A percentile compares a stretch with the other conserved stretches of the same genome.
These are phyloP conservation scores for Hestina assimilis DNA, from an alignment of 1,140 invertebrate species.

Conservation along the genomic window DNA sequence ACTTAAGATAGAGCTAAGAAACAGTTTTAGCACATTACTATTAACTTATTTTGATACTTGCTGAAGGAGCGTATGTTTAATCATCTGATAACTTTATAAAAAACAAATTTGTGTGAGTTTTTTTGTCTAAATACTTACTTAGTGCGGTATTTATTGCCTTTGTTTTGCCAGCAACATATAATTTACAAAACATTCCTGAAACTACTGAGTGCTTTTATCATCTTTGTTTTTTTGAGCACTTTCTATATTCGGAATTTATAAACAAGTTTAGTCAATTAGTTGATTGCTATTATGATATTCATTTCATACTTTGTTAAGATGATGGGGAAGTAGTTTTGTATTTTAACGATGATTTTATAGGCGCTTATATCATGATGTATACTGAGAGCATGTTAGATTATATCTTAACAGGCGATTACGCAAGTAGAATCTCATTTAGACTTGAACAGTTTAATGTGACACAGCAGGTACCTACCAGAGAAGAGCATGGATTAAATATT, in stretches of 20 bases:
- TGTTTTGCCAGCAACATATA: too few species aligned
- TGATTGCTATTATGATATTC: not conserved
- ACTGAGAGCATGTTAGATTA: slow-evolving; percentile 10
- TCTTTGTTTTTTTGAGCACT: too few species aligned
- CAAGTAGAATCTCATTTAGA: slow-evolving; percentile 25
- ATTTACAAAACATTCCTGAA: too few species aligned
- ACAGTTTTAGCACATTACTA: slow-evolving; percentile 30
- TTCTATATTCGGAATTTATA: too few species aligned
- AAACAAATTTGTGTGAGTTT: not conserved
- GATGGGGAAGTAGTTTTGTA: not conserved
- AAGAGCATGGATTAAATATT: not conserved
- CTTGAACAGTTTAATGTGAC: slow-evolving; percentile 10
- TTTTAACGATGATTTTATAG: slow-evolving; percentile 5
- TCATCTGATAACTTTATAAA: not conserved
- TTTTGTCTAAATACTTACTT: not conserved
- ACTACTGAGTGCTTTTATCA: too few species aligned
- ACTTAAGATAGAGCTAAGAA: slow-evolving; percentile 31
- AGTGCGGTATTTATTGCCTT: not conserved
- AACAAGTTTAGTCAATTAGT: too few species aligned
- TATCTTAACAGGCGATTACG: slow-evolving; percentile 22
- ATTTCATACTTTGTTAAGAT: not conserved
- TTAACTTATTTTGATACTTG: slow-evolving; percentile 19
- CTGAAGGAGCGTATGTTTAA: not conserved
- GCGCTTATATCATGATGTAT: slow-evolving; percentile 7
- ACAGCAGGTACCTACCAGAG: slow-evolving; percentile 2